These are phyloP conservation scores for Yoshiicerus persimilis DNA, from an alignment of 1,140 invertebrate species.

Conservation along the genomic window DNA sequence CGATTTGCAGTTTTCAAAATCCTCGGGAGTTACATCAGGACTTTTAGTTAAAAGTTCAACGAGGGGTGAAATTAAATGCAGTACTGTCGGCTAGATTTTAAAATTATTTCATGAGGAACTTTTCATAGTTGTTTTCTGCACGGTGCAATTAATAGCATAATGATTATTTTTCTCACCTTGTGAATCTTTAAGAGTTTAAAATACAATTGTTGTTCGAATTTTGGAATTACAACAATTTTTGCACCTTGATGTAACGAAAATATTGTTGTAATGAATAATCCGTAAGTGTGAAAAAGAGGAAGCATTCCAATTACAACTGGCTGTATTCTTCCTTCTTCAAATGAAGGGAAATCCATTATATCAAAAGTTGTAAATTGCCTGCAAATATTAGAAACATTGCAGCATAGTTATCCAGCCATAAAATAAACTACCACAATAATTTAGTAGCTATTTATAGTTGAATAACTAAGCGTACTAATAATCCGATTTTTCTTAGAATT, in stretches of 20 bases:
- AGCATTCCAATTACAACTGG: neutral
- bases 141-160: too few species aligned
- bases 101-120: neutral
- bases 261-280: neutral
- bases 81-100: neutral
- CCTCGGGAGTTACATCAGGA: neutral
- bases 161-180: neutral
- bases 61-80: neutral
- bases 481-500: neutral
- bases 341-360: neutral
- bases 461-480: too few species aligned
- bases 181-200: neutral
- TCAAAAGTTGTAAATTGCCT: neutral
- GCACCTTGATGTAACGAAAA: neutral
- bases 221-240: neutral
- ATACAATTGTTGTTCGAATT: neutral
- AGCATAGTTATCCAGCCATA: too few species aligned
- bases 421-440: too few species aligned
- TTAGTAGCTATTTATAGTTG: too few species aligned
- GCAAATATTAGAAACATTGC: too few species aligned
- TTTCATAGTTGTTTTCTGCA: too few species aligned
- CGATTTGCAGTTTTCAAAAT: neutral
- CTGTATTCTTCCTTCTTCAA: neutral
- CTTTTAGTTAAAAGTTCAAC: neutral
- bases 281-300: neutral